These are phyloP conservation scores for human (Homo sapiens) DNA, from an alignment of 2,113 vertebrate genomes.

Conservation along the genomic window DNA sequence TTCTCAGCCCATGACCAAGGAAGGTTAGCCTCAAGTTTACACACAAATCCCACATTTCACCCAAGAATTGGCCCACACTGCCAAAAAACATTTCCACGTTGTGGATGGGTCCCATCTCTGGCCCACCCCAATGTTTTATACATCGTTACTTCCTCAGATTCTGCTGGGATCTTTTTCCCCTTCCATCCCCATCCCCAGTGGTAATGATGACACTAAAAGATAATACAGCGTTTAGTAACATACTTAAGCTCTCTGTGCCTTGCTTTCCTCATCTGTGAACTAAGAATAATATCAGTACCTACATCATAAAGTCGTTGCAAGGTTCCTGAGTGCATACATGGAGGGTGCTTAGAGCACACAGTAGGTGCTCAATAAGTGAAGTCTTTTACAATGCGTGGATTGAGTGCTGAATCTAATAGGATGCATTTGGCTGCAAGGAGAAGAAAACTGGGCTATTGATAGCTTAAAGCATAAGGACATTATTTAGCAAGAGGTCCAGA, in stretches of 20 bases:
- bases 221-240: not conserved
- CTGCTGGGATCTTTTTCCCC: not conserved
- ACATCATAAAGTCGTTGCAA: not conserved
- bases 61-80: not conserved
- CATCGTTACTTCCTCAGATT: not conserved
- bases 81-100: not conserved
- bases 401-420: not conserved
- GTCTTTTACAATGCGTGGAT: accelerated
- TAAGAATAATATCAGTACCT: no score
- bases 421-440: not conserved
- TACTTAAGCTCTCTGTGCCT: not conserved
- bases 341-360: not conserved
- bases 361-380: not conserved
- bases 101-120: not conserved
- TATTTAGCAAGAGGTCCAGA: not conserved
- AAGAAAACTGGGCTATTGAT: not conserved
- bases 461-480: not conserved
- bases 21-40: not conserved
- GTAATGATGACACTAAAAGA: not conserved
- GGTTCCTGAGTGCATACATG: not conserved
- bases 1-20: not conserved
- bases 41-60: not conserved
- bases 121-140: not conserved
- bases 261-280: not conserved
- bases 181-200: not conserved